A percentile compares a stretch with the other conserved stretches of the same genome.
phyloP scores from a whole-genome alignment of 2,888 invertebrate genomes.

The Epistrophe eligans region DNA sequence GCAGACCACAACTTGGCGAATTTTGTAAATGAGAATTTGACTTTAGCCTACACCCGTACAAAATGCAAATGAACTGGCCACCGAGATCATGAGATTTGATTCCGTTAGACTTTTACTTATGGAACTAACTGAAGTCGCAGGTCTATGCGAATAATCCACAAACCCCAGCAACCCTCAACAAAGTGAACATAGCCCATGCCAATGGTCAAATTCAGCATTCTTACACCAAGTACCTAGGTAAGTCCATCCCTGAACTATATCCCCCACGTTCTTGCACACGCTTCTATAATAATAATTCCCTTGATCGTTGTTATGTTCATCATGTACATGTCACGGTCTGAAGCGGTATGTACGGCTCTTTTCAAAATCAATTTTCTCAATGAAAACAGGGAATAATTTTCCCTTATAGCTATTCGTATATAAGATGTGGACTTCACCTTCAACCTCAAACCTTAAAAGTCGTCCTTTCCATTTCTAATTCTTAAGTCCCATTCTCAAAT shows the following conservation, averaged over 20 bases:
- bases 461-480: not conserved
- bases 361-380: conserved; percentile 66
- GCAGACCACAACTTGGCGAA: no score
- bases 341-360: conserved; percentile 4
- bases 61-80: no score
- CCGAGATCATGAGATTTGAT: no score
- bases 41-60: no score
- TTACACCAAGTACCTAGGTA: no score
- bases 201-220: no score
- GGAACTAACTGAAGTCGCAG: no score
- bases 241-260: conserved; percentile 19
- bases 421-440: not conserved
- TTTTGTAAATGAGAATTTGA: no score
- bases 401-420: conserved; percentile 35
- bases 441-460: not conserved
- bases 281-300: conserved; percentile 39
- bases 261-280: not conserved
- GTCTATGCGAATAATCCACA: no score
- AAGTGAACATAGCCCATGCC: no score
- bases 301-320: conserved; percentile 42
- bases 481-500: not conserved
- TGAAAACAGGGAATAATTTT: conserved; percentile 64
- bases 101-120: no score
- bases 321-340: conserved; percentile 43
- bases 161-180: no score